Evolutionary conservation across 1,140 invertebrate genomes (phyloP).

Genomic region (Brachystomella parvula): DNA sequence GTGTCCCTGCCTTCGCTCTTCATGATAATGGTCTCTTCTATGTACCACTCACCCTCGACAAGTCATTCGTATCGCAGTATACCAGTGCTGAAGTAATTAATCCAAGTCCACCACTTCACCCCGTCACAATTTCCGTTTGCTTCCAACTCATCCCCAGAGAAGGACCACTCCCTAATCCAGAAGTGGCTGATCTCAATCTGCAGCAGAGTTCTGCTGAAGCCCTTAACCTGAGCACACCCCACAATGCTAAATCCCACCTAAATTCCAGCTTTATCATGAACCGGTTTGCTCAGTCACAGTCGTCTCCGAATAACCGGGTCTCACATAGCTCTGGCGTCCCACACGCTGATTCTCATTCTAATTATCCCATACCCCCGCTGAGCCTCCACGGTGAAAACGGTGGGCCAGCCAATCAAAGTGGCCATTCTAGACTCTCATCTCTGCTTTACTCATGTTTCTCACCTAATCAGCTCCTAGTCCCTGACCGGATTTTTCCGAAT

Average conservation of each 20-base stretch:
- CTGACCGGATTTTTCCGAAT: no score
- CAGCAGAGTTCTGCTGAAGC: neutral
- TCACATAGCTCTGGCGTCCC: no score
- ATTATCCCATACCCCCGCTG: no score
- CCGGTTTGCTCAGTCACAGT: slow-evolving; percentile 26
- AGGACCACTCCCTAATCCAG: neutral
- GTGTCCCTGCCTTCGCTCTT: slow-evolving; percentile 69
- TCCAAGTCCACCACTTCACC: slow-evolving; percentile 64
- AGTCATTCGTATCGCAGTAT: slow-evolving; percentile 61
- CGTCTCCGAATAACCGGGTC: neutral
- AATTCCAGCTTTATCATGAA: slow-evolving; percentile 26
- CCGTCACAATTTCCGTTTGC: slow-evolving; percentile 82
- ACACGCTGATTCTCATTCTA: no score
- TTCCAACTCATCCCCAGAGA: slow-evolving; percentile 45
- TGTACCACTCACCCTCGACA: slow-evolving; percentile 78
- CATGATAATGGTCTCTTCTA: slow-evolving; percentile 83
- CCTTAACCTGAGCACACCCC: neutral
- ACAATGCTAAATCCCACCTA: neutral
- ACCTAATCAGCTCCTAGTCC: no score
- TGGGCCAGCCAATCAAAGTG: no score
- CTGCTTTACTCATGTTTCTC: no score
- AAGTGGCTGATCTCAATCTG: neutral
- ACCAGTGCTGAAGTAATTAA: slow-evolving; percentile 43
- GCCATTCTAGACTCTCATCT: no score
- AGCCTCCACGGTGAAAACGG: no score